phyloP scores from a whole-genome alignment of 2,888 invertebrate species.

The Troglohyphantes excavatus region DNA sequence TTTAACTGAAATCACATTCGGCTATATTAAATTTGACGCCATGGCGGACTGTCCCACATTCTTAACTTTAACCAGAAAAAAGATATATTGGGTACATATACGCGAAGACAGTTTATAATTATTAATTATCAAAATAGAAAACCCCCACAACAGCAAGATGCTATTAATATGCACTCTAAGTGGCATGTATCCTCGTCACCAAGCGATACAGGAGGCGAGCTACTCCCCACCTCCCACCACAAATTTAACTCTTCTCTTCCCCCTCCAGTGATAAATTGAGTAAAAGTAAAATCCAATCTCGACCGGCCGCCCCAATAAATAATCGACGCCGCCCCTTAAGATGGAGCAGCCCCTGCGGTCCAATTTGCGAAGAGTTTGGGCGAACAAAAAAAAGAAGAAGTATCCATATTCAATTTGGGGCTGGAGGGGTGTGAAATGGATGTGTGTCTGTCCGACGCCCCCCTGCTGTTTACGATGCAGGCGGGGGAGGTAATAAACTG shows the following conservation, averaged over 20 bases:
- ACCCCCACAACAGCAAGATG: no score
- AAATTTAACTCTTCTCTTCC: constrained; percentile 42
- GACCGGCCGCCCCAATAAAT: constrained; percentile 66
- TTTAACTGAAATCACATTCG: no score
- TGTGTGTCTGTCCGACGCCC: constrained; percentile 58
- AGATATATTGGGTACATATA: no score
- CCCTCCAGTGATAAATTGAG: constrained; percentile 58
- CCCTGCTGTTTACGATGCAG: constrained; percentile 55
- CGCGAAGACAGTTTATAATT: no score
- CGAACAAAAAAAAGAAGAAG: constrained; percentile 24
- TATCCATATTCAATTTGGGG: constrained; percentile 71
- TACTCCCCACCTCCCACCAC: constrained; percentile 6
- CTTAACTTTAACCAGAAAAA: no score
- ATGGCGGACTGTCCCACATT: no score
- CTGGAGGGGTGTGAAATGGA: constrained; percentile 70
- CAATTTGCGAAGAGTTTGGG: constrained; percentile 52
- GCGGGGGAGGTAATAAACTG: constrained; percentile 69
- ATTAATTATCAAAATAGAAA: no score
- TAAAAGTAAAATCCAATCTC: constrained; percentile 73
- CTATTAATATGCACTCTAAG: no score
- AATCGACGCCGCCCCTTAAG: constrained; percentile 54
- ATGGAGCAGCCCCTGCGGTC: constrained; percentile 65
- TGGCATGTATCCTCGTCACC: neutral
- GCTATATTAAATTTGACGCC: no score
- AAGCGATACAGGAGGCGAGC: neutral